Conservation (phyloP, 2,888 invertebrate species). For the Rhamphomyia laevipes region DNA sequence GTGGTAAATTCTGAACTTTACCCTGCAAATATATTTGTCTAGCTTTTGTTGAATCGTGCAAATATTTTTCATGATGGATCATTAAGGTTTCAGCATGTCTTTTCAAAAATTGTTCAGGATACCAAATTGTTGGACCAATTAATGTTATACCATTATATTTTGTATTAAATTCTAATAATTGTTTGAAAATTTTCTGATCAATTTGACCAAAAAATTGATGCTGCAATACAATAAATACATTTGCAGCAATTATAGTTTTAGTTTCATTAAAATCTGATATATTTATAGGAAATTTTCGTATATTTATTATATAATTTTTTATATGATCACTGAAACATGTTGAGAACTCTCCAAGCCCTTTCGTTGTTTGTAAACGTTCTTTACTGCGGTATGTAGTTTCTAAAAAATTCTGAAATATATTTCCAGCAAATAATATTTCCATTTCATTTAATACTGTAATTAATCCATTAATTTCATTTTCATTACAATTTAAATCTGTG, state of each 20-base stretch:
- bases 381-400: conserved; percentile 7
- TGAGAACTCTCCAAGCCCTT: conserved; percentile 14
- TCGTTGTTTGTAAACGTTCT: conserved; percentile 22
- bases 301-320: conserved; percentile 18
- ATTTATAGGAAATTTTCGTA: conserved; percentile 43
- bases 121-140: conserved; percentile 71
- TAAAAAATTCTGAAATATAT: conserved; percentile 44
- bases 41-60: conserved; percentile 33
- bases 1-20: conserved; percentile 47
- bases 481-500: conserved; percentile 43
- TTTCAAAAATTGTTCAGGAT: conserved; percentile 68
- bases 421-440: conserved; percentile 40
- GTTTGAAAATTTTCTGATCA: conserved; percentile 65
- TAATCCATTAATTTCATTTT: conserved; percentile 48
- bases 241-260: conserved; percentile 49
- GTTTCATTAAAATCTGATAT: conserved; percentile 52
- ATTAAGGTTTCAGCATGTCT: conserved; percentile 48
- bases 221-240: conserved; percentile 54
- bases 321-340: conserved; percentile 32
- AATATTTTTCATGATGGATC: conserved; percentile 37
- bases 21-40: conserved; percentile 46
- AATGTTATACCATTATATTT: conserved; percentile 72
- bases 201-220: conserved; percentile 61
- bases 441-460: conserved; percentile 55
- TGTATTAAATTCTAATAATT: conserved; percentile 61